Evolutionary conservation across 2,797 vertebrate species (phyloP).

Genomic region (Phataginus tetradactyla): DNA sequence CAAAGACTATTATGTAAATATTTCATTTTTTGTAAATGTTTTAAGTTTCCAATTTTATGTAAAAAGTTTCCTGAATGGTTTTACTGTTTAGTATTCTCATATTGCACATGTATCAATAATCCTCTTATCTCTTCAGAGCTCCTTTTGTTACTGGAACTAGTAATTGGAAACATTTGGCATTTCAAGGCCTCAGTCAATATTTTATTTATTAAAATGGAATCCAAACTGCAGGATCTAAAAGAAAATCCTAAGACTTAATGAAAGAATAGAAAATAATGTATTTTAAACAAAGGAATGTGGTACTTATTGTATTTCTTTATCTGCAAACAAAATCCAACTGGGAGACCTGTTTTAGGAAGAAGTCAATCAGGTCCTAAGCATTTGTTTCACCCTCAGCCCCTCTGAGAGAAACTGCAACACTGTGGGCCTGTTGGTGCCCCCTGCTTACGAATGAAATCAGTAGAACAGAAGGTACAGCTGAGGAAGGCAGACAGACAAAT

Average conservation of each 20-base stretch:
- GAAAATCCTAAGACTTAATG: conserved; percentile 10
- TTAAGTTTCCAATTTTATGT: conserved; percentile 36
- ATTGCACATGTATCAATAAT: not conserved
- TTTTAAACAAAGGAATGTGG: conserved; percentile 17
- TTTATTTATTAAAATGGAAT: conserved; percentile 42
- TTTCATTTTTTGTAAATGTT: not conserved
- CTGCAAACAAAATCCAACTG: not conserved
- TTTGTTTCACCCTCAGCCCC: not conserved
- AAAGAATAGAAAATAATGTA: not conserved
- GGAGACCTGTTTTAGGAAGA: not conserved
- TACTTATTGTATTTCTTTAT: not conserved
- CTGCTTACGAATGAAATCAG: not conserved
- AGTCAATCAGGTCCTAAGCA: not conserved
- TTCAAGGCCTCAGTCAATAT: conserved; percentile 42
- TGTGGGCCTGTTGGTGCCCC: not conserved
- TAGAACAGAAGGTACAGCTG: not conserved
- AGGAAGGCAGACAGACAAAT: not conserved
- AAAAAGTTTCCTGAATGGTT: not conserved
- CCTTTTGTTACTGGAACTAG: conserved; percentile 30
- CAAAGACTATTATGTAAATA: not conserved
- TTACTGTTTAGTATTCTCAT: not conserved
- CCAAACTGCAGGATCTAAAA: not conserved
- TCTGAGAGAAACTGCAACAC: not conserved
- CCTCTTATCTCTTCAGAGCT: not conserved
- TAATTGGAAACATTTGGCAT: not conserved